Evolutionary conservation across 1,140 invertebrate genomes (phyloP), one percentile per base, ranked within the genome.

Genomic region (Conus ventricosus): DNA sequence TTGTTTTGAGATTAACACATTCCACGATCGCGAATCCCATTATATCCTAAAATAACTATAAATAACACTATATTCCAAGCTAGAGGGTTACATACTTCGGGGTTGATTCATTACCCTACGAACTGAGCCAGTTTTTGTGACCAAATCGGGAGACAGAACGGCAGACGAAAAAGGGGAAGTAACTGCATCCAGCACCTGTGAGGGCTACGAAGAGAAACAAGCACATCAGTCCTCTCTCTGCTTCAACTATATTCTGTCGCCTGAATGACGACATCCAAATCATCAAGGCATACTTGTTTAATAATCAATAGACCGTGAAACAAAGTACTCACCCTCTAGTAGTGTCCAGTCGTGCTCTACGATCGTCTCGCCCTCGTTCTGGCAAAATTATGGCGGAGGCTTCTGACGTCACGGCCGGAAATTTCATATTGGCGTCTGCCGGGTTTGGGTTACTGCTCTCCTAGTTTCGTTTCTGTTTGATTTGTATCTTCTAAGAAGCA

Each of bases 351-450:
- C 85, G 71, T 78, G 71, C 75, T 54, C 27, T 51, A 11, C 75
- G 17, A 71, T 71, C n/a, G 85, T 87, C 85, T 67, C 85, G 85
- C 71, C 85, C 85, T 87, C 85, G 85, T 57, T 87, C 85, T 87
- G 85, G 85, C 23, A 54, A 87, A 87, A 87, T 87, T 87, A 87
- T 87, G 85, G 85, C 85, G 85, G 85, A 87, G 75, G 67, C 13
- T 63, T 87, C 85, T 87, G 85, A 87, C 85, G 85, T 87, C 85
- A 87, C 71, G 51, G 63, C 84, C 85, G 85, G 85, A 87, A 87
- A 85, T 85, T 71, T 71, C 67, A 71, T 71, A 20, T 71, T 71
- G 67, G 67, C 67, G 20, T 71, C 67, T 71, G 67, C 67, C 67
- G 67, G 17, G 67, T 71, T 71, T 11, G 67, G 15, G 67, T 71